Evolutionary conservation across 2,888 invertebrate genomes (phyloP).

Genomic region (Nebria brevicollis): DNA sequence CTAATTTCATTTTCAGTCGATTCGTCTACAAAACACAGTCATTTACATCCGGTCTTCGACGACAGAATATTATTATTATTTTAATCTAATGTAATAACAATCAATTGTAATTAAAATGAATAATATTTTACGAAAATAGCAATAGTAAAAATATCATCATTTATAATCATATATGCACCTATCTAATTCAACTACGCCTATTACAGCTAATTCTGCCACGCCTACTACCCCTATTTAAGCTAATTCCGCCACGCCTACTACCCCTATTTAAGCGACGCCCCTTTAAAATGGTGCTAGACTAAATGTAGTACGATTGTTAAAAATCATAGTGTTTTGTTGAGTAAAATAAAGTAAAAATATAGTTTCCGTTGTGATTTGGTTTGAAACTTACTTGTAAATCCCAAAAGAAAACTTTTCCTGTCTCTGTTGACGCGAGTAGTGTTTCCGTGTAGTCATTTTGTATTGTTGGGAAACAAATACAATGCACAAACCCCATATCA

Average conservation of each 20-base stretch:
- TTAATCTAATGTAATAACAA: no score
- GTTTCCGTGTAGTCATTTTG: constrained; percentile 67
- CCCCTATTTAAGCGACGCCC: no score
- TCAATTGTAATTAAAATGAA: no score
- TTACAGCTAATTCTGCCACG: no score
- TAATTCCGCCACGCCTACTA: no score
- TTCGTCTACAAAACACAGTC: constrained; percentile 71
- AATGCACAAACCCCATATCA: constrained; percentile 78
- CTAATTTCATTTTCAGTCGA: constrained; percentile 73
- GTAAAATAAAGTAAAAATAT: not conserved
- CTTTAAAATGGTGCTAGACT: not conserved
- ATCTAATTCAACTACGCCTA: no score
- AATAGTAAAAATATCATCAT: not conserved
- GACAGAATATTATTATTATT: not conserved
- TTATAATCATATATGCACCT: not conserved
- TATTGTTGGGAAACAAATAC: constrained; percentile 73
- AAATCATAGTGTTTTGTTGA: not conserved
- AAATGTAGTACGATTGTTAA: not conserved
- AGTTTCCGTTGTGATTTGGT: constrained; percentile 48
- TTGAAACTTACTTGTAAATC: constrained; percentile 73
- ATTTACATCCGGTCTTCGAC: not conserved
- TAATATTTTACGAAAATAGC: not conserved
- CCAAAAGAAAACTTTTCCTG: constrained; percentile 81
- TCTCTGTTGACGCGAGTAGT: constrained; percentile 78
- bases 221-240: no score